phyloP scores from a whole-genome alignment of 2,888 invertebrate species.

The Heliconius ethilla region DNA sequence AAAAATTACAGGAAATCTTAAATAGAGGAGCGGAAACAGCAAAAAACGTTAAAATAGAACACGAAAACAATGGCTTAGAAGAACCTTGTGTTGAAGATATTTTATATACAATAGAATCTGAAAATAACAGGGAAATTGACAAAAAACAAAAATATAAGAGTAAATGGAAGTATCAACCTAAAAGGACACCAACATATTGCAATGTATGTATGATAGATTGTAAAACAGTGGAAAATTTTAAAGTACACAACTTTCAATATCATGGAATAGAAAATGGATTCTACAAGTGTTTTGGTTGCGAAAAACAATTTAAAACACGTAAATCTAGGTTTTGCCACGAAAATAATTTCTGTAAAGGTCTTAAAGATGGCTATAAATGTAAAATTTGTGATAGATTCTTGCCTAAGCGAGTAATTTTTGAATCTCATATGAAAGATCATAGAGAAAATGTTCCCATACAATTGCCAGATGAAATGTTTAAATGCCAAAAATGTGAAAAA shows the following conservation, averaged over 20 bases:
- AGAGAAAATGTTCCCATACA: constrained; percentile 55
- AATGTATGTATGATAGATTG: constrained; percentile 63
- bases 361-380: constrained; percentile 71
- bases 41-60: constrained; percentile 41
- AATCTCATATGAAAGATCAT: constrained; percentile 65
- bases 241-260: constrained; percentile 57
- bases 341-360: constrained; percentile 62
- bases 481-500: constrained; percentile 63
- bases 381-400: constrained; percentile 59
- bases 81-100: constrained; percentile 32
- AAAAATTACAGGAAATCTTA: constrained; percentile 55
- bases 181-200: constrained; percentile 60
- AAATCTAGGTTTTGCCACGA: constrained; percentile 65
- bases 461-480: constrained; percentile 61
- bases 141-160: constrained; percentile 43
- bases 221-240: constrained; percentile 51
- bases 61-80: constrained; percentile 9
- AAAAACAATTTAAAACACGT: constrained; percentile 61
- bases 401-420: constrained; percentile 61
- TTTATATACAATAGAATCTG: constrained; percentile 34
- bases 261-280: constrained; percentile 62
- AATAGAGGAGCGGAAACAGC: constrained; percentile 16
- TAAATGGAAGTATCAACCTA: constrained; percentile 51
- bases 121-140: constrained; percentile 37
- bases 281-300: constrained; percentile 72